Percentiles rank a stretch among this genome's conserved stretches.
Conservation (phyloP, 2,888 invertebrate genomes). For the Cephus sareptanus region DNA sequence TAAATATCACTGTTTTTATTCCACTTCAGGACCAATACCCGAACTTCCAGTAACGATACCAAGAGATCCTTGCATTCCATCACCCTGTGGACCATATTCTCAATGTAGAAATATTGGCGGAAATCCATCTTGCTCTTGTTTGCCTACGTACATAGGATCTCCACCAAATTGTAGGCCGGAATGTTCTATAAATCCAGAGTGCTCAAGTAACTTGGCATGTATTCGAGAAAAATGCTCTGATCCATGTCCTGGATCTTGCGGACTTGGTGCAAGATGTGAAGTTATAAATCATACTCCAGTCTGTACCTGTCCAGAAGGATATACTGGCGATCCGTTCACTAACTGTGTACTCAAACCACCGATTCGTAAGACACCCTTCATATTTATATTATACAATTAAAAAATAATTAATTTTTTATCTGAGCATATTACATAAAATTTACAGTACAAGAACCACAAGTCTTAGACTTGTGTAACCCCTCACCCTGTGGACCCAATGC, state of each 20-base stretch:
- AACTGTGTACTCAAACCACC: conserved; percentile 68
- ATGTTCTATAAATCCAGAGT: conserved; percentile 73
- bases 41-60: conserved; percentile 45
- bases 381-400: neutral
- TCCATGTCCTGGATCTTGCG: conserved; percentile 73
- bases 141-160: conserved; percentile 70
- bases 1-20: neutral
- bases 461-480: conserved; percentile 76
- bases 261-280: conserved; percentile 64
- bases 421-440: conserved; percentile 9
- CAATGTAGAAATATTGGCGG: conserved; percentile 66
- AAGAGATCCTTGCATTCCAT: conserved; percentile 47
- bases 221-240: conserved; percentile 71
- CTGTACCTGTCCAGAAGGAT: conserved; percentile 77
- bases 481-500: conserved; percentile 78
- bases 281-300: conserved; percentile 69
- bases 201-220: conserved; percentile 66
- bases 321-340: conserved; percentile 78
- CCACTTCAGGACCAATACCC: neutral
- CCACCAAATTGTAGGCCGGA: conserved; percentile 77
- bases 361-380: conserved; percentile 16
- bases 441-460: conserved; percentile 22
- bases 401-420: neutral
- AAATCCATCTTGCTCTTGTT: conserved; percentile 69
- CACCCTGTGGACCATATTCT: conserved; percentile 54